phyloP scores from a whole-genome alignment of 2,797 vertebrate species.

The Alfaro cultratus region DNA sequence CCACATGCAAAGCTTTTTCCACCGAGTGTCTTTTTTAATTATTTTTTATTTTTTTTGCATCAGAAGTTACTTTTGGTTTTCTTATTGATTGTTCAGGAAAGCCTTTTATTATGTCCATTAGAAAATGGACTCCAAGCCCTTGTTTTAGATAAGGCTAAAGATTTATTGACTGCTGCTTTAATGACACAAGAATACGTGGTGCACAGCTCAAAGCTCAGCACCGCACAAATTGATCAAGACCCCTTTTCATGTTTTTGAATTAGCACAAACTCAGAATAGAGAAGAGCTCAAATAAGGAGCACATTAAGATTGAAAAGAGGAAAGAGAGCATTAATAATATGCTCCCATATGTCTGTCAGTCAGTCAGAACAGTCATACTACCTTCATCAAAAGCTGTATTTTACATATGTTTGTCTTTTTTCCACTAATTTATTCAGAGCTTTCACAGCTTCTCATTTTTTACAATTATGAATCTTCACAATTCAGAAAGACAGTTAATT shows the following conservation, averaged over 20 bases:
- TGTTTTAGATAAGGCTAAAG: constrained; percentile 35
- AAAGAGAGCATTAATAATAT: neutral
- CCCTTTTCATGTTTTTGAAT: constrained; percentile 18
- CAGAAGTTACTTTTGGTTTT: constrained; percentile 22
- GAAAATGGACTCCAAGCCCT: constrained; percentile 36
- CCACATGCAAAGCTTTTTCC: constrained; percentile 6
- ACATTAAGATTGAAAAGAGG: neutral
- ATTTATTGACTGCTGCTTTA: constrained; percentile 41
- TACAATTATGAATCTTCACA: no score
- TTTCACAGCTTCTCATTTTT: no score
- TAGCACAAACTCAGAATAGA: neutral
- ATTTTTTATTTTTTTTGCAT: neutral
- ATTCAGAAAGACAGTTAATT: no score
- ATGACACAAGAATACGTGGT: constrained; percentile 34
- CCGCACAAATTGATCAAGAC: constrained; percentile 36
- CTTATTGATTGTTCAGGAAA: constrained; percentile 44
- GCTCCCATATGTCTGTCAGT: neutral
- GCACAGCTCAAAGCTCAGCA: constrained; percentile 22
- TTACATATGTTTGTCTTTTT: neutral
- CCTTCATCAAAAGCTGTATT: neutral
- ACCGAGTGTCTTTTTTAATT: constrained; percentile 1
- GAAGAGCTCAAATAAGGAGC: neutral
- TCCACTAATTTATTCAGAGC: no score
- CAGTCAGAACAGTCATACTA: neutral
- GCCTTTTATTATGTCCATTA: constrained; percentile 50